Conservation (phyloP, 2,113 vertebrate species). For the Camelus dromedarius region DNA sequence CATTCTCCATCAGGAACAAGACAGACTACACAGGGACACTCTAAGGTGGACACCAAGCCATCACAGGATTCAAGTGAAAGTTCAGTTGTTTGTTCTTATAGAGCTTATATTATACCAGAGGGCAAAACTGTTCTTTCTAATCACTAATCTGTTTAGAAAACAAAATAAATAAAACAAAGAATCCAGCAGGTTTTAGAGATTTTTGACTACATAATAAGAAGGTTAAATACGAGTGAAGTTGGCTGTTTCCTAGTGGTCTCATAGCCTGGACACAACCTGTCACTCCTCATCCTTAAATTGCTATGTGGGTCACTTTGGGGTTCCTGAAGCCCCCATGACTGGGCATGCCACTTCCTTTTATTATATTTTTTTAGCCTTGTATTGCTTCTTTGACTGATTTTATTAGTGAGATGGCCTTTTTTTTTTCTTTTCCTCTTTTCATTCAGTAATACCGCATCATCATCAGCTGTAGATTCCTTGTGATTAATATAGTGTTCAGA, state of each 20-base stretch:
- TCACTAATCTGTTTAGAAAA: neutral
- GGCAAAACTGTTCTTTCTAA: neutral
- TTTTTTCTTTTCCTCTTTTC: too few relatives aligned
- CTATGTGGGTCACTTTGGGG: neutral
- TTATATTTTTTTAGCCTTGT: neutral
- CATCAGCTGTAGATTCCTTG: neutral
- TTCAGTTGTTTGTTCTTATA: neutral
- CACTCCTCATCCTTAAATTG: neutral
- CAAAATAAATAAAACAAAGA: conserved; percentile 32
- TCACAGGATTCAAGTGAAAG: neutral
- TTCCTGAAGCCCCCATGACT: neutral
- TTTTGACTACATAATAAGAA: conserved; percentile 18
- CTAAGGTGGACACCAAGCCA: neutral
- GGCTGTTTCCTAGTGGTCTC: neutral
- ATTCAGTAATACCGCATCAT: neutral
- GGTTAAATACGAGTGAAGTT: neutral
- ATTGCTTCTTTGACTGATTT: neutral
- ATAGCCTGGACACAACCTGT: neutral
- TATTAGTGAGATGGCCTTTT: neutral
- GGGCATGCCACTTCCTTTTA: neutral
- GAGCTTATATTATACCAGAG: neutral
- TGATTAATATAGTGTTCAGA: neutral
- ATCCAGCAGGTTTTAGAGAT: neutral
- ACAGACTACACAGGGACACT: neutral
- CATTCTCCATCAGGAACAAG: conserved; percentile 92